Conservation (phyloP, 2,113 vertebrate species). For the Probosciger aterrimus region DNA sequence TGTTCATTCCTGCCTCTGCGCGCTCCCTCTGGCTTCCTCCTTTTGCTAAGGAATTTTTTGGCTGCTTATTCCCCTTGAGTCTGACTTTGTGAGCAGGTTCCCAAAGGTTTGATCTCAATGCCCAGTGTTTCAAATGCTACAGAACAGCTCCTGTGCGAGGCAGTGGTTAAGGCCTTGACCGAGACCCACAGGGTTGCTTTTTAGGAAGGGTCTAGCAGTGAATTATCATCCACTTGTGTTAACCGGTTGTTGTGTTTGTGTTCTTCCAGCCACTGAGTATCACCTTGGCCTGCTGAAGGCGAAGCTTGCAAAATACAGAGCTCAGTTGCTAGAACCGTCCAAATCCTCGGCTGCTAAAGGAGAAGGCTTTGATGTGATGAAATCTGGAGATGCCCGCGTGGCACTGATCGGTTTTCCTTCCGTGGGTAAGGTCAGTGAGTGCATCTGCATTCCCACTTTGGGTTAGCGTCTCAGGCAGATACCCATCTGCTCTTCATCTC, state of each 20-base stretch:
- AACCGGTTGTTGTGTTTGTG: not conserved
- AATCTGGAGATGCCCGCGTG: slow-evolving; percentile 95
- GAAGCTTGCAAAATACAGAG: slow-evolving; percentile 95
- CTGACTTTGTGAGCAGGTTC: not conserved
- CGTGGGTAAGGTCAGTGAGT: slow-evolving; percentile 92
- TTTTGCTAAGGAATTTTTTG: accelerated
- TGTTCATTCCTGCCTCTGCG: not conserved
- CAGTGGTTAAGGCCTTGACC: accelerated
- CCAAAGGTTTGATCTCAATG: not conserved
- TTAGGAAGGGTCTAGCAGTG: not conserved
- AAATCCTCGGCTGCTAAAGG: slow-evolving; percentile 91
- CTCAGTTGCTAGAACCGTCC: slow-evolving; percentile 93
- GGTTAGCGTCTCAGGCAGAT: not conserved
- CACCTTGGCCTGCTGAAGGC: slow-evolving; percentile 96
- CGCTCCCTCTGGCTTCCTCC: not conserved
- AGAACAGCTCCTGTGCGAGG: not conserved
- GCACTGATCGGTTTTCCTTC: slow-evolving; percentile 98
- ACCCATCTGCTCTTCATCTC: accelerated
- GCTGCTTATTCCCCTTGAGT: not conserved
- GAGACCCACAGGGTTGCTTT: accelerated
- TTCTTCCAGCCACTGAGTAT: slow-evolving; percentile 89
- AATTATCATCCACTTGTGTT: not conserved
- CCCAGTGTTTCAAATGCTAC: accelerated
- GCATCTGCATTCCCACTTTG: too few relatives aligned
- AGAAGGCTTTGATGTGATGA: slow-evolving; percentile 99